Evolutionary conservation across 2,797 vertebrate genomes (phyloP), one percentile per base, ranked within the genome.

Genomic region (Pachyuromys duprasi): DNA sequence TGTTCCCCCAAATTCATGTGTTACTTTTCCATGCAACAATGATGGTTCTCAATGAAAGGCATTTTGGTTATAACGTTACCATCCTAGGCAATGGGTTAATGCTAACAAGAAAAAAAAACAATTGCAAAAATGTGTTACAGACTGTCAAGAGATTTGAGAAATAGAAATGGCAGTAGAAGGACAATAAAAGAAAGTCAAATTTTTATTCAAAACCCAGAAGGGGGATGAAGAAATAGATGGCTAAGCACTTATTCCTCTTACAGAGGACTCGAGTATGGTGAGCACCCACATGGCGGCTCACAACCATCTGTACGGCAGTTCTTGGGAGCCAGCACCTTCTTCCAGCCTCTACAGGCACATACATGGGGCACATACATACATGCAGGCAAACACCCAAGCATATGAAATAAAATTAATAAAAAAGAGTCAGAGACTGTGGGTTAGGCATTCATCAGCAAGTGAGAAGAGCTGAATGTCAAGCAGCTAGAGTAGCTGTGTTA

Each of bases 401-500:
- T 45, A 24, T 49, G 17, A 45, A 83, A 83, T 22, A 65, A 65
- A 67, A n/a, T 0, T 67, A 28, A 14, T 49, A 65, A 65, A 33
- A 33, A 83, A 74, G n/a, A 80, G 24, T 81, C 72, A 78, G 67
- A 81, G 31, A 70, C 65, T 15, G 18, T 26, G 53, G 12, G 39
- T 63, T 20, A 4, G 4, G 39, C 42, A 72, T 13, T 90, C 55
- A 33, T 65, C 57, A 53, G 8, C 7, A 14, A 45, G 17, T 55
- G 45, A 24, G 20, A 49, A 78, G n/a, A n/a, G n/a, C 20, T 49
- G 89, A 33, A 13, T 90, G 72, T 63, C 49, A 24, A 87, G 55
- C 33, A 57, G 6, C 28, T 22, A 0, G 33, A 8, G 8, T 8
- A 33, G 13, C 24, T 36, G 0, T 39, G 36, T 0, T 1, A 36